Evolutionary conservation across 2,797 vertebrate species (phyloP).

Genomic region (Sebastes vulpes): DNA sequence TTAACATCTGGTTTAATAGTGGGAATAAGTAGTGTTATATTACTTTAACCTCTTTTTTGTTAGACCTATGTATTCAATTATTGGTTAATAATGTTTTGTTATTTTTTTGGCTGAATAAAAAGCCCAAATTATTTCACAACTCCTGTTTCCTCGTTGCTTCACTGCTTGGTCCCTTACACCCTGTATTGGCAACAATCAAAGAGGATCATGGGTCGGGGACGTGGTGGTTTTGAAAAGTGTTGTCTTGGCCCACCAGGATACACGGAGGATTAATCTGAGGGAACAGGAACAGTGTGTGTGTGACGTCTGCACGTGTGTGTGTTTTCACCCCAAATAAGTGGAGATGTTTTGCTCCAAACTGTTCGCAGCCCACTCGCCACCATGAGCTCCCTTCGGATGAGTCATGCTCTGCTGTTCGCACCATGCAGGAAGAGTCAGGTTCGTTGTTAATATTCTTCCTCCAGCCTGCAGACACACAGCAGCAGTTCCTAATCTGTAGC

Average conservation of each 20-base stretch:
- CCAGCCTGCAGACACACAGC: not conserved
- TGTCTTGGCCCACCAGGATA: not conserved
- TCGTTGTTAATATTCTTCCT: conserved; percentile 5
- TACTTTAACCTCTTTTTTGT: too few species aligned
- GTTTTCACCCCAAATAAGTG: not conserved
- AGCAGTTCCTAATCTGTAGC: not conserved
- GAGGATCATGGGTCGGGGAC: not conserved
- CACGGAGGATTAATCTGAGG: not conserved
- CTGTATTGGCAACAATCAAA: conserved; percentile 9
- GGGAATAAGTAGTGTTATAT: too few species aligned
- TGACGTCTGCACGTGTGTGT: not conserved
- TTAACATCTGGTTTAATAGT: too few species aligned
- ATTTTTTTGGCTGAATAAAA: too few species aligned
- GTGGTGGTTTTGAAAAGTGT: conserved; percentile 3
- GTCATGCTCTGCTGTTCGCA: conserved; percentile 10
- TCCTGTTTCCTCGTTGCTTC: too few species aligned
- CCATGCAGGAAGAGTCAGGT: not conserved
- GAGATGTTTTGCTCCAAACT: not conserved
- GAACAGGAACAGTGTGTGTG: not conserved
- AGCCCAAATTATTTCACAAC: too few species aligned
- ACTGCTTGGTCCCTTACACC: not conserved
- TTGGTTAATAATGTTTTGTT: too few species aligned
- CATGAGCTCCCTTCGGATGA: conserved; percentile 11
- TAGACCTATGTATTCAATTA: too few species aligned
- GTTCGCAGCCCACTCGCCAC: not conserved